These are phyloP conservation scores for Pristionchus exspectatus DNA, from an alignment of 2,888 invertebrate genomes.

Conservation along the genomic window DNA sequence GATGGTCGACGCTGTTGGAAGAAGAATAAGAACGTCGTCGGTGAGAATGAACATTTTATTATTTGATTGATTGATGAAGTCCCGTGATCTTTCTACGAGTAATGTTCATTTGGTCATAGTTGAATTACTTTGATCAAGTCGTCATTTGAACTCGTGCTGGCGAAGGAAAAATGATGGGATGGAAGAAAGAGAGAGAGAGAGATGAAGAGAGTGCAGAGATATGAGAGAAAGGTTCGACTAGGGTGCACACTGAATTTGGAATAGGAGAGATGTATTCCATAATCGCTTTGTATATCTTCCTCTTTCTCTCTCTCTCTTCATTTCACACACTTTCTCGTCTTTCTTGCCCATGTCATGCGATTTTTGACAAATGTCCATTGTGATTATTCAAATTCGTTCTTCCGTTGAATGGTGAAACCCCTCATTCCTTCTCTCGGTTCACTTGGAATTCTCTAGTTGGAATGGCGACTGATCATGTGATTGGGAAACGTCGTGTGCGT, in stretches of 20 bases:
- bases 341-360: constrained; percentile 2
- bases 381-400: constrained; percentile 38
- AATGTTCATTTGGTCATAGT: neutral
- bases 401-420: neutral
- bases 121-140: neutral
- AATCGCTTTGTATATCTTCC: constrained; percentile 54
- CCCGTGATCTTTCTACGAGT: neutral
- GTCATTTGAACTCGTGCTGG: constrained; percentile 25
- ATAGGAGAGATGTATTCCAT: constrained; percentile 16
- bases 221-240: neutral
- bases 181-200: neutral
- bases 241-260: neutral
- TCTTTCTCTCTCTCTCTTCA: constrained; percentile 53
- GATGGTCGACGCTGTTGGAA: constrained; percentile 48
- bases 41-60: neutral
- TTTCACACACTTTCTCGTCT: neutral
- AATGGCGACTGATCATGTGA: constrained; percentile 29
- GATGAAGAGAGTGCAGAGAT: neutral
- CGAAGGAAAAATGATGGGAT: neutral
- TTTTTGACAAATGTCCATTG: constrained; percentile 14
- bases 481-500: constrained; percentile 21
- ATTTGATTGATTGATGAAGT: too few species aligned
- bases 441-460: neutral
- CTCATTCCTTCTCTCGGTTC: neutral
- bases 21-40: constrained; percentile 54